Conservation (phyloP, 2,888 invertebrate genomes). For the Heliconius cydno region DNA sequence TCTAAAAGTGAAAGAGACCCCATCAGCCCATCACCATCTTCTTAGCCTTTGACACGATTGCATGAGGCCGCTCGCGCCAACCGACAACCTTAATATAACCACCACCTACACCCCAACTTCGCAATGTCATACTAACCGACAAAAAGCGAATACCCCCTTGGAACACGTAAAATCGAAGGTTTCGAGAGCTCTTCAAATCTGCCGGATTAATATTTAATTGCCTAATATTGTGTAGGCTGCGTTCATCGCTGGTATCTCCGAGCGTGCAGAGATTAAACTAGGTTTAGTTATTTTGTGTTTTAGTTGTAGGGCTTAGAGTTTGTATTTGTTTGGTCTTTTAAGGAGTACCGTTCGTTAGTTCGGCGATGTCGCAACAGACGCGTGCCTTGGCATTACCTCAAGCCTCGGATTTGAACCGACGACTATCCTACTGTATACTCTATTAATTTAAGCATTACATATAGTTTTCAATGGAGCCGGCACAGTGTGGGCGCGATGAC, state of each 20-base stretch:
- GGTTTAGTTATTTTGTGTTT: neutral
- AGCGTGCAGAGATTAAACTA: constrained; percentile 55
- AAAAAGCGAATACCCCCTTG: constrained; percentile 47
- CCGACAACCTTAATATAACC: constrained; percentile 69
- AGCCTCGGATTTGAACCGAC: constrained; percentile 37
- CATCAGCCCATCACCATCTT: constrained; percentile 42
- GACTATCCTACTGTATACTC: constrained; percentile 51
- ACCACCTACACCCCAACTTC: constrained; percentile 66
- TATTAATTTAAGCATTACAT: constrained; percentile 49
- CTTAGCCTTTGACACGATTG: constrained; percentile 69
- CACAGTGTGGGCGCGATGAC: constrained; percentile 66
- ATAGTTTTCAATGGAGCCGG: constrained; percentile 43
- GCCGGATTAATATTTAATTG: constrained; percentile 66
- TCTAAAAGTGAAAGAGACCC: constrained; percentile 25
- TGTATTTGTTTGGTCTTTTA: constrained; percentile 44
- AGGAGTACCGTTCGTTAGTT: constrained; percentile 58
- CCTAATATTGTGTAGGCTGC: constrained; percentile 75
- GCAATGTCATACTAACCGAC: constrained; percentile 61
- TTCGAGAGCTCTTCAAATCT: constrained; percentile 53
- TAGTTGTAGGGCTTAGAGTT: constrained; percentile 39
- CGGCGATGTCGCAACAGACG: constrained; percentile 72
- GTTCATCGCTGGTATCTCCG: constrained; percentile 60
- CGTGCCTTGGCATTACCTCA: constrained; percentile 65
- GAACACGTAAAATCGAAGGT: constrained; percentile 40
- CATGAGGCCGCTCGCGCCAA: constrained; percentile 68